These are phyloP conservation scores for Phycodurus eques DNA, from an alignment of 2,113 vertebrate species.

Conservation along the genomic window DNA sequence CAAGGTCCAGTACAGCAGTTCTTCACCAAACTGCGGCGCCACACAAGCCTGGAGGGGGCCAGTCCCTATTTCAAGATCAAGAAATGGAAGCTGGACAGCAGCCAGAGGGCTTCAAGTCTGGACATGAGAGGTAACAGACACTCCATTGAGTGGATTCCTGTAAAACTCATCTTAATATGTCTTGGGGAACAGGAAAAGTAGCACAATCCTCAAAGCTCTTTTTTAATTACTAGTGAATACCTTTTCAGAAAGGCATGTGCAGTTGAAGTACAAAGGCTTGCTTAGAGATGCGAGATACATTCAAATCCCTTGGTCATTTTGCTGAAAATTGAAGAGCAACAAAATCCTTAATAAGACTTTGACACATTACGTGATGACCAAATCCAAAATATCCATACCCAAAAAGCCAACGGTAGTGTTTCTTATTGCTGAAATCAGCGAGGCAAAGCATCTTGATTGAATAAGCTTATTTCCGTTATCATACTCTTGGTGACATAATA, in stretches of 20 bases:
- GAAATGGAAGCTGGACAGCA: slow-evolving; percentile 94
- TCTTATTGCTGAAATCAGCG: too few relatives aligned
- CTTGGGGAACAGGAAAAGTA: background rate
- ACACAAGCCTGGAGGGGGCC: slow-evolving; percentile 90
- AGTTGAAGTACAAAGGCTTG: background rate
- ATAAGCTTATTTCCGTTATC: too few relatives aligned
- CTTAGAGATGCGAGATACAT: too few relatives aligned
- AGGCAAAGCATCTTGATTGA: too few relatives aligned
- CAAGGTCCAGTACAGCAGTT: slow-evolving; percentile 85
- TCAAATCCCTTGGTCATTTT: too few relatives aligned
- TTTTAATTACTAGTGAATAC: background rate
- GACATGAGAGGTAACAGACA: slow-evolving; percentile 86
- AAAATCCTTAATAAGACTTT: too few relatives aligned
- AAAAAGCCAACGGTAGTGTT: too few relatives aligned
- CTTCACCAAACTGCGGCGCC: slow-evolving; percentile 87
- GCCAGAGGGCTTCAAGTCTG: slow-evolving; percentile 90
- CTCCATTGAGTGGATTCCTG: slow-evolving; percentile 6
- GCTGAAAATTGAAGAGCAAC: too few relatives aligned
- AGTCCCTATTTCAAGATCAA: slow-evolving; percentile 97
- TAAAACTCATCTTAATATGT: background rate
- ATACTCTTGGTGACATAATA: too few relatives aligned
- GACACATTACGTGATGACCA: too few relatives aligned
- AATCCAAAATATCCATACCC: too few relatives aligned
- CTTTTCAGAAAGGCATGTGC: background rate
- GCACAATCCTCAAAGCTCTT: background rate